Percentiles rank a stretch among this genome's conserved stretches.
Conservation (phyloP, 1,140 invertebrate species). For the Drosophila sp. region DNA sequence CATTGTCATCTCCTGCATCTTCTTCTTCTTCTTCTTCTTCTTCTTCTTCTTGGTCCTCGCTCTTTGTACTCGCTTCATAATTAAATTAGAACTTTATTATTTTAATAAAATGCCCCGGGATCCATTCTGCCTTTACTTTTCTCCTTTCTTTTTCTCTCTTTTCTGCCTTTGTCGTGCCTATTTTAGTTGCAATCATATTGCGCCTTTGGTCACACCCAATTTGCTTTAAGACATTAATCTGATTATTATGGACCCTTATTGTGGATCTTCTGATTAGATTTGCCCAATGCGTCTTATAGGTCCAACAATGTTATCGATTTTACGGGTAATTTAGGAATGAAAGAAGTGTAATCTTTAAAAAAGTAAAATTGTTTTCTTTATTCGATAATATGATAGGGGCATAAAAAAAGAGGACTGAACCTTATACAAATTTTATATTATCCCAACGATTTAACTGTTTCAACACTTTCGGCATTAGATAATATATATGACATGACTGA, state of each 20-base stretch:
- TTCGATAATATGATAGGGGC: too few species aligned
- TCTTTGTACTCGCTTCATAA: slow-evolving; percentile 60
- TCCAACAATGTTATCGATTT: background rate
- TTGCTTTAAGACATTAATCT: slow-evolving; percentile 54
- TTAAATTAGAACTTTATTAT: slow-evolving; percentile 83
- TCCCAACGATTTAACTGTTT: too few species aligned
- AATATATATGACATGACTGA: too few species aligned
- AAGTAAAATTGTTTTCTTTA: too few species aligned
- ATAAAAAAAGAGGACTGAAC: too few species aligned
- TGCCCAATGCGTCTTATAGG: background rate
- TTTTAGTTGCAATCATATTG: slow-evolving; percentile 42
- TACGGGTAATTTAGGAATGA: background rate
- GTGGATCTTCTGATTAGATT: slow-evolving; percentile 34
- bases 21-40: slow-evolving; percentile 1
- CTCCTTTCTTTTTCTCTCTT: background rate
- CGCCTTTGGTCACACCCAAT: slow-evolving; percentile 42
- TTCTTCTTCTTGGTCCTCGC: slow-evolving; percentile 5
- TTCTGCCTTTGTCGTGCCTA: slow-evolving; percentile 34
- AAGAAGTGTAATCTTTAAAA: too few species aligned
- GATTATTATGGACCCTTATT: slow-evolving; percentile 49
- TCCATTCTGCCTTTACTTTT: slow-evolving; percentile 39
- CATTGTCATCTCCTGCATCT: slow-evolving; percentile 9
- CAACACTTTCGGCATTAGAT: too few species aligned
- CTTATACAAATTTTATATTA: too few species aligned
- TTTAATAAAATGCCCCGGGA: slow-evolving; percentile 76